Evolutionary conservation across 2,797 vertebrate species (phyloP).

Genomic region (Centroberyx gerrardi): DNA sequence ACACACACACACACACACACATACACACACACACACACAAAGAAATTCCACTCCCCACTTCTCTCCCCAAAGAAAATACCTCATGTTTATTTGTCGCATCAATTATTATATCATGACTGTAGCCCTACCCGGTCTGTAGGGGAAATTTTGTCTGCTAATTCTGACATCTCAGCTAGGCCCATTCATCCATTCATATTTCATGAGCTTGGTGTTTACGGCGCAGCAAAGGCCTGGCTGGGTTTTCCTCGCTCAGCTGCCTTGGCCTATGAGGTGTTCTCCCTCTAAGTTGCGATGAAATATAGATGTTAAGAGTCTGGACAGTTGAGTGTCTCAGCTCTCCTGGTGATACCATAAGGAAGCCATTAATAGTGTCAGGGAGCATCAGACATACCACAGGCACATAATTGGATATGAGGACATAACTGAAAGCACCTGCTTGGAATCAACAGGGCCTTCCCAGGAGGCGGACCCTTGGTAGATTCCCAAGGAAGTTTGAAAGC

Average conservation of each 20-base stretch:
- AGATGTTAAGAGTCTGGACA: constrained; percentile 87
- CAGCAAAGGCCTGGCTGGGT: constrained; percentile 64
- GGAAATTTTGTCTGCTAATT: constrained; percentile 78
- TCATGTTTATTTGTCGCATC: constrained; percentile 77
- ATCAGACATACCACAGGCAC: constrained; percentile 84
- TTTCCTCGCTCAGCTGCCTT: constrained; percentile 53
- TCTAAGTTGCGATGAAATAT: constrained; percentile 87
- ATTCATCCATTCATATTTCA: constrained; percentile 85
- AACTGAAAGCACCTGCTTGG: constrained; percentile 86
- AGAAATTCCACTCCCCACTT: constrained; percentile 14
- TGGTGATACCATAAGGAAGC: constrained; percentile 87
- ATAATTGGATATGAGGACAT: constrained; percentile 86
- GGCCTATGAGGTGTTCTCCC: constrained; percentile 72
- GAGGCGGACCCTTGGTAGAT: constrained; percentile 66
- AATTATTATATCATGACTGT: constrained; percentile 76
- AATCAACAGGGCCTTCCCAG: constrained; percentile 80
- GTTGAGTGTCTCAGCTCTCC: constrained; percentile 86
- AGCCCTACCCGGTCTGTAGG: constrained; percentile 66
- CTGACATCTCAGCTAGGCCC: constrained; percentile 68
- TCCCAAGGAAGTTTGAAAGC: constrained; percentile 73
- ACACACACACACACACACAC: constrained; percentile 1
- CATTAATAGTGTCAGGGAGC: constrained; percentile 89
- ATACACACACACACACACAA: background rate
- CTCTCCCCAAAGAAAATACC: constrained; percentile 64
- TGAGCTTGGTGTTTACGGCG: constrained; percentile 73